Evolutionary conservation across 1,140 invertebrate species (phyloP), one percentile per base, ranked within the genome.

Genomic region (Drosophila elegans): DNA sequence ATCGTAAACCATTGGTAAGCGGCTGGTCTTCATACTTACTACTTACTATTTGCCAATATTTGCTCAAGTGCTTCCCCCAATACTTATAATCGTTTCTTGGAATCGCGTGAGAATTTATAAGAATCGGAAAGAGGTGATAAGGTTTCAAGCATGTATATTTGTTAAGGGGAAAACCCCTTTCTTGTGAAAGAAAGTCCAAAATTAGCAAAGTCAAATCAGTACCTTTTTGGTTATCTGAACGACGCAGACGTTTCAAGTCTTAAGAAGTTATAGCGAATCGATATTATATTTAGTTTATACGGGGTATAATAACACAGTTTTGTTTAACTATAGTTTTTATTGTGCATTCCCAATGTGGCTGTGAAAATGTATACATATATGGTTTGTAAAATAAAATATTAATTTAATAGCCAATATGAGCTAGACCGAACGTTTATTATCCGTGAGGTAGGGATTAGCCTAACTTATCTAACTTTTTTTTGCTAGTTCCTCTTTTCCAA

Each of bases 1-100:
- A 84, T 91, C 80, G 49, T 45, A 78, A 68, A 64, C 34, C 53
- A 73, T 69, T 80, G 80, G 88, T 91, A 72, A 46, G 46, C 36
- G 7, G 13, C 39, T 27, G 36, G 13, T 25, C 13, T 34, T 4
- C 12, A 1, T 12, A 25, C 34, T 44, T 4, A n/a, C 4, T 16
- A 13, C 21, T 4, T 4, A 21, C 16, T 21, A 21, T 21, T 21
- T 21, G 16, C 16, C 16, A 21, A 7, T 54, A 34, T 29, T 56
- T 48, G 21, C 13, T 39, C 36, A 56, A 69, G 63, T 71, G 49
- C 41, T 69, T 71, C 42, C n/a, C 63, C 64, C 46, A 27, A 34
- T 48, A 55, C n/a, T 48, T 25, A 27, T 27, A 54, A 41, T 44
- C 3, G 16, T 34, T 71, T 57, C 51, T 10, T 2, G 68, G 36